These are phyloP conservation scores for Caenorhabditis tropicalis DNA, from an alignment of 1,140 invertebrate species.

Conservation along the genomic window DNA sequence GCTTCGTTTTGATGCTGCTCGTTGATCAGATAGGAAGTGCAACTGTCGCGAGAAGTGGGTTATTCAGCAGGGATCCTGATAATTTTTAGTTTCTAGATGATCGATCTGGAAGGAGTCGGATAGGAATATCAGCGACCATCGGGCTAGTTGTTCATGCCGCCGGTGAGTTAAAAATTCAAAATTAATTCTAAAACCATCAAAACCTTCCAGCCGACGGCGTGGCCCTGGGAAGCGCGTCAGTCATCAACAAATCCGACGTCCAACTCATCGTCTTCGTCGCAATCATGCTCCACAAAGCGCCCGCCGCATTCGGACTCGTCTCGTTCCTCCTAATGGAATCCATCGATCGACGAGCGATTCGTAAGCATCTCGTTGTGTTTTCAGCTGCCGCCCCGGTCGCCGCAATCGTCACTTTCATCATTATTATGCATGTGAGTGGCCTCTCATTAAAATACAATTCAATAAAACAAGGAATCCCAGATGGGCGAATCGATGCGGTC, in stretches of 20 bases:
- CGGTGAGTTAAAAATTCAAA: slow-evolving; percentile 73
- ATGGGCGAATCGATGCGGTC: slow-evolving; percentile 76
- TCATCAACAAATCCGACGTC: slow-evolving; percentile 90
- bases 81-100: slow-evolving; percentile 76
- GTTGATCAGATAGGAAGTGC: slow-evolving; percentile 78
- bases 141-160: slow-evolving; percentile 96
- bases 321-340: slow-evolving; percentile 94
- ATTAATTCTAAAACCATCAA: too few relatives aligned
- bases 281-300: slow-evolving; percentile 98
- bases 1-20: slow-evolving; percentile 96
- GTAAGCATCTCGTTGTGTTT: slow-evolving; percentile 90
- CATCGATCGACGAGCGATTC: slow-evolving; percentile 85
- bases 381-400: slow-evolving; percentile 88
- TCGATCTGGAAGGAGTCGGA: slow-evolving; percentile 75
- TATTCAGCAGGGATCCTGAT: background rate
- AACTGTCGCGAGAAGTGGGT: slow-evolving; percentile 55
- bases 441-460: too few relatives aligned
- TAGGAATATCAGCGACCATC: slow-evolving; percentile 86
- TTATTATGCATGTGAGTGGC: slow-evolving; percentile 57
- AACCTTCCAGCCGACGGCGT: slow-evolving; percentile 92
- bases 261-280: slow-evolving; percentile 93
- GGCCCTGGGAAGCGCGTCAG: slow-evolving; percentile 92
- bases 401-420: slow-evolving; percentile 88
- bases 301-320: slow-evolving; percentile 95
- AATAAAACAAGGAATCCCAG: slow-evolving; percentile 61